Conservation (phyloP, 2,113 vertebrate species). For the Larimichthys polyactis region DNA sequence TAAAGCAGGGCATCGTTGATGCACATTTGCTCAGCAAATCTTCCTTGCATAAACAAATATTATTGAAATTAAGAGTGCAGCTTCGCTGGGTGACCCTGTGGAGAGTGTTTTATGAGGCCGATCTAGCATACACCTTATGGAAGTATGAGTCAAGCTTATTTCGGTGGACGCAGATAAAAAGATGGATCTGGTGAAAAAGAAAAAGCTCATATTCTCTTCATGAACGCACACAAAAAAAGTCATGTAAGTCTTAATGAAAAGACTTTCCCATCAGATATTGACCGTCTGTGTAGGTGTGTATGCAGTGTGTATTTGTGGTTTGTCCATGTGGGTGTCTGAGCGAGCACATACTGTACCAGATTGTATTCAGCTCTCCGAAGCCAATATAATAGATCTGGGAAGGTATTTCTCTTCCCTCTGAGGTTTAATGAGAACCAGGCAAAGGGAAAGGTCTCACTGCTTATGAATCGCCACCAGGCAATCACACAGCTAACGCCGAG, state of each 20-base stretch:
- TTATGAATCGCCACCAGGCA: slow-evolving; percentile 61
- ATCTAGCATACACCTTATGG: neutral
- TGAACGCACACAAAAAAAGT: slow-evolving; percentile 3
- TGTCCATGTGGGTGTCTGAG: slow-evolving; percentile 31
- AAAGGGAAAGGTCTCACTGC: slow-evolving; percentile 45
- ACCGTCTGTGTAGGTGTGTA: slow-evolving; percentile 30
- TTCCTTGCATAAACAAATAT: slow-evolving; percentile 18
- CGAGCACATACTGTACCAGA: slow-evolving; percentile 36
- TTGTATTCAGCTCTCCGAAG: slow-evolving; percentile 39
- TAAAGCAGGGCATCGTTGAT: slow-evolving; percentile 7
- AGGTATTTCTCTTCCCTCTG: slow-evolving; percentile 29
- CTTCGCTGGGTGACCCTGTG: slow-evolving; percentile 22
- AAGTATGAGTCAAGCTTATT: slow-evolving; percentile 25
- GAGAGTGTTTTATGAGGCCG: slow-evolving; percentile 29
- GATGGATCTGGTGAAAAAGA: slow-evolving; percentile 3
- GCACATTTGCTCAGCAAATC: neutral
- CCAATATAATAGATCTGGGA: slow-evolving; percentile 57
- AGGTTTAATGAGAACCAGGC: slow-evolving; percentile 60
- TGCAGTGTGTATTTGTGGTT: slow-evolving; percentile 22
- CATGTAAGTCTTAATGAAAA: slow-evolving; percentile 44
- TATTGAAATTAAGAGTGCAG: slow-evolving; percentile 28
- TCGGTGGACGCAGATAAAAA: slow-evolving; percentile 35
- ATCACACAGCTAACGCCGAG: slow-evolving; percentile 14
- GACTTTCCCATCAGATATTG: slow-evolving; percentile 53
- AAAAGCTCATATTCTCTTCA: slow-evolving; percentile 48